Conservation (phyloP, 2,888 invertebrate species). For the Entomobrya proxima region DNA sequence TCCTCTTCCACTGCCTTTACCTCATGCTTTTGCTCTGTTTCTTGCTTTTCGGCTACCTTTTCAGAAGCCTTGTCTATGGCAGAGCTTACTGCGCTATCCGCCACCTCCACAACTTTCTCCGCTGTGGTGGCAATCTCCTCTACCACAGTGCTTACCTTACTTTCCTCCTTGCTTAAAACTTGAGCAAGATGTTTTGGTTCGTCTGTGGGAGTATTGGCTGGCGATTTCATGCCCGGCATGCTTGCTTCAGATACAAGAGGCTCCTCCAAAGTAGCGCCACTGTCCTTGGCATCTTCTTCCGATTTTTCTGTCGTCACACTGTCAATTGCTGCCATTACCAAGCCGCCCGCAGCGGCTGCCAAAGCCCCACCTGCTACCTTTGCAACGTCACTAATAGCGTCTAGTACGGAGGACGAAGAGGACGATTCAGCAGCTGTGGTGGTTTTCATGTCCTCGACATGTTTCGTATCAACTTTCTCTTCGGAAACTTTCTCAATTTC, state of each 20-base stretch:
- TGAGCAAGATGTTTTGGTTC: not conserved
- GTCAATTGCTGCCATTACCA: slow-evolving; percentile 45
- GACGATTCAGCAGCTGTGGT: not conserved
- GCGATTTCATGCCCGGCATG: slow-evolving; percentile 44
- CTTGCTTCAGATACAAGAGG: slow-evolving; percentile 8
- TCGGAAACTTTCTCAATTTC: not conserved
- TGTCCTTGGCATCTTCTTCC: not conserved
- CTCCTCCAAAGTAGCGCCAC: not conserved
- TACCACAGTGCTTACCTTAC: not conserved
- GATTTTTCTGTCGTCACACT: slow-evolving; percentile 11
- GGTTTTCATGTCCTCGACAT: not conserved
- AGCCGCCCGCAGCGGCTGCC: slow-evolving; percentile 39
- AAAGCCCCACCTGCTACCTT: slow-evolving; percentile 52
- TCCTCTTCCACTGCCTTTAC: slow-evolving; percentile 29
- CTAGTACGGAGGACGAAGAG: slow-evolving; percentile 11
- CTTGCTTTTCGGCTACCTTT: slow-evolving; percentile 56
- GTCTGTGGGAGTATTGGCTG: slow-evolving; percentile 34
- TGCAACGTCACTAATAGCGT: slow-evolving; percentile 43
- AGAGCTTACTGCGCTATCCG: slow-evolving; percentile 57
- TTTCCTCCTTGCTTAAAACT: not conserved
- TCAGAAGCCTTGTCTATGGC: slow-evolving; percentile 62
- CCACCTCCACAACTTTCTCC: slow-evolving; percentile 58
- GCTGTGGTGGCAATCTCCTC: slow-evolving; percentile 40
- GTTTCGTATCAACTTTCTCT: not conserved
- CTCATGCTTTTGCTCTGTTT: slow-evolving; percentile 48